A percentile compares a stretch with the other conserved stretches of the same genome.
Conservation (phyloP, 2,113 vertebrate species). For the Pachyramphus minor region DNA sequence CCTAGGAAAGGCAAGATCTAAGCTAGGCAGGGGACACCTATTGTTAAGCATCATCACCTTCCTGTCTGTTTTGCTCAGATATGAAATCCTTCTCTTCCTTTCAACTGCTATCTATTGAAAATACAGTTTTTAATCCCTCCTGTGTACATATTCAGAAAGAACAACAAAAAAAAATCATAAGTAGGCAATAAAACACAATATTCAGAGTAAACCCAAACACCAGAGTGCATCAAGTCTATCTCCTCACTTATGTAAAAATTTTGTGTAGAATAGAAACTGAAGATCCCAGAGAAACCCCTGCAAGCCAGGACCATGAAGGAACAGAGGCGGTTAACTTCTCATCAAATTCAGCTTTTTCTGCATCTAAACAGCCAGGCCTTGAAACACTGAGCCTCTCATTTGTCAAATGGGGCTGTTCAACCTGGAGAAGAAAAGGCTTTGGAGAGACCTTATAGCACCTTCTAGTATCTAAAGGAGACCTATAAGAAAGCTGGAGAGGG, state of each 20-base stretch:
- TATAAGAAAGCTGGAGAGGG: neutral
- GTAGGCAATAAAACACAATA: neutral
- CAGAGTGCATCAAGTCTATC: neutral
- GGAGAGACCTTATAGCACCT: neutral
- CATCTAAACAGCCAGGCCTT: neutral
- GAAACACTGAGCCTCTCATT: neutral
- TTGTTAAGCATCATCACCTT: neutral
- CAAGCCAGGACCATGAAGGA: neutral
- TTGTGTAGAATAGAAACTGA: neutral
- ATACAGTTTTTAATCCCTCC: neutral
- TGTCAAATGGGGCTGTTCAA: neutral
- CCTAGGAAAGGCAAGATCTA: neutral
- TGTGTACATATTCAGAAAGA: neutral
- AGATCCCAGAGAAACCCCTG: neutral
- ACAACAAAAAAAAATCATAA: neutral
- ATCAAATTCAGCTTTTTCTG: neutral
- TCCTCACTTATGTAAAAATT: neutral
- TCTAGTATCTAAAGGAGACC: neutral
- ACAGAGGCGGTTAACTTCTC: neutral
- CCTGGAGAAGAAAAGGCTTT: neutral
- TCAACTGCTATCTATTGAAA: neutral
- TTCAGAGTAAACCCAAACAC: neutral
- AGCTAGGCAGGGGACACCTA: neutral
- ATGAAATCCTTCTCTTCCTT: conserved; percentile 18
- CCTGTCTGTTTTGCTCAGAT: neutral